A percentile compares a stretch with the other conserved stretches of the same genome.
phyloP scores from a whole-genome alignment of 2,888 invertebrate genomes.

The Tanytarsus gracilentus region DNA sequence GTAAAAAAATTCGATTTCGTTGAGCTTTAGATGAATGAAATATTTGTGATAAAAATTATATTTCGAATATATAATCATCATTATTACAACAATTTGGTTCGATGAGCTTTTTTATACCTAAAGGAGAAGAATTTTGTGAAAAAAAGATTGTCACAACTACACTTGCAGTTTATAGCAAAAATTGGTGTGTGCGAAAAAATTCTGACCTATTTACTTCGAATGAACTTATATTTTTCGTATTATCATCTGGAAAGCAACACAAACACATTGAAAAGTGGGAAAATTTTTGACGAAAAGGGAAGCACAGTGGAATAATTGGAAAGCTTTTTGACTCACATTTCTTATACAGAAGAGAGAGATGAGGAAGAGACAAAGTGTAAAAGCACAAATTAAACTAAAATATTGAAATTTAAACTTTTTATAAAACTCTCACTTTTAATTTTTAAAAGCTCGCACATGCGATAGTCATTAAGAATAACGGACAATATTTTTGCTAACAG shows the following conservation, averaged over 20 bases:
- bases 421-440: background rate
- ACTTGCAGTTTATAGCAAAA: background rate
- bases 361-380: too few relatives aligned
- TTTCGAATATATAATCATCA: background rate
- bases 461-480: background rate
- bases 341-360: too few relatives aligned
- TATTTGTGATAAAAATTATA: slow-evolving; percentile 5
- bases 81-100: slow-evolving; percentile 4
- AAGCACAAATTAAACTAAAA: background rate
- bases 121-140: background rate
- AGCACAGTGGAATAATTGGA: background rate
- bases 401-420: background rate
- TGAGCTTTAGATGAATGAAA: too few relatives aligned
- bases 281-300: background rate
- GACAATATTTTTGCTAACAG: slow-evolving; percentile 25
- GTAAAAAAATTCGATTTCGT: too few relatives aligned
- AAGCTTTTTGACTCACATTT: background rate
- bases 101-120: background rate
- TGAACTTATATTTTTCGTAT: slow-evolving; percentile 11
- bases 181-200: slow-evolving; percentile 13
- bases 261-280: background rate
- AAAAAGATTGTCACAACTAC: background rate
- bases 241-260: slow-evolving; percentile 15
- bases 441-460: background rate
- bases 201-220: slow-evolving; percentile 23